A percentile compares a stretch with the other conserved stretches of the same genome.
phyloP scores from a whole-genome alignment of 30 jellyfish, hydroid and myxozoan species.

The Sanderia malayensis region DNA sequence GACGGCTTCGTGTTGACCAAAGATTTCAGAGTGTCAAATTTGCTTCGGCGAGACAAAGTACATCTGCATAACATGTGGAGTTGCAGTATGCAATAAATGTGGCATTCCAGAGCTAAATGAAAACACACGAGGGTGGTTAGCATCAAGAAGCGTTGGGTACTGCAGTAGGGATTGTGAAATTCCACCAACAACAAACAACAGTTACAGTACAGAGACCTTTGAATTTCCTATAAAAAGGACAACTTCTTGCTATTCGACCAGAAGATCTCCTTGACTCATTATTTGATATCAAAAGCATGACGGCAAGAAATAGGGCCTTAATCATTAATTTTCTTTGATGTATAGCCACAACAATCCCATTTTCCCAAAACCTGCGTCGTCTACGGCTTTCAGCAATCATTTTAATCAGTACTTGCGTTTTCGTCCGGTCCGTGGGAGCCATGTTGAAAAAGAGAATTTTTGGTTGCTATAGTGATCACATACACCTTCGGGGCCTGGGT shows the following conservation, averaged over 20 bases:
- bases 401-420: slow-evolving; percentile 14
- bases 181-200: slow-evolving; percentile 3
- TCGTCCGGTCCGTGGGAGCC: slow-evolving; percentile 16
- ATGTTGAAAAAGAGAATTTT: not conserved
- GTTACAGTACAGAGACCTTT: slow-evolving; percentile 3
- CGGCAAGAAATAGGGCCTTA: slow-evolving; percentile 4
- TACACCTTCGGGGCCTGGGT: slow-evolving; percentile 5
- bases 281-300: slow-evolving; percentile 7
- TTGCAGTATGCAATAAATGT: slow-evolving; percentile 16
- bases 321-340: not conserved
- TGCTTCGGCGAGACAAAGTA: slow-evolving; percentile 16
- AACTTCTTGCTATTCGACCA: slow-evolving; percentile 1
- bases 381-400: slow-evolving; percentile 46
- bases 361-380: slow-evolving; percentile 27
- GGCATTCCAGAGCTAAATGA: slow-evolving; percentile 27
- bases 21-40: not conserved
- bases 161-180: slow-evolving; percentile 11
- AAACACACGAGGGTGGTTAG: slow-evolving; percentile 15
- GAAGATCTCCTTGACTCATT: not conserved
- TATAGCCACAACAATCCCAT: slow-evolving; percentile 1
- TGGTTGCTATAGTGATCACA: not conserved
- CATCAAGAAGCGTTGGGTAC: slow-evolving; percentile 20
- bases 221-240: slow-evolving; percentile 9
- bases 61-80: slow-evolving; percentile 10
- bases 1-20: too few species aligned